Evolutionary conservation across 2,888 invertebrate genomes (phyloP).

Genomic region (Shargacucullia verbasci): DNA sequence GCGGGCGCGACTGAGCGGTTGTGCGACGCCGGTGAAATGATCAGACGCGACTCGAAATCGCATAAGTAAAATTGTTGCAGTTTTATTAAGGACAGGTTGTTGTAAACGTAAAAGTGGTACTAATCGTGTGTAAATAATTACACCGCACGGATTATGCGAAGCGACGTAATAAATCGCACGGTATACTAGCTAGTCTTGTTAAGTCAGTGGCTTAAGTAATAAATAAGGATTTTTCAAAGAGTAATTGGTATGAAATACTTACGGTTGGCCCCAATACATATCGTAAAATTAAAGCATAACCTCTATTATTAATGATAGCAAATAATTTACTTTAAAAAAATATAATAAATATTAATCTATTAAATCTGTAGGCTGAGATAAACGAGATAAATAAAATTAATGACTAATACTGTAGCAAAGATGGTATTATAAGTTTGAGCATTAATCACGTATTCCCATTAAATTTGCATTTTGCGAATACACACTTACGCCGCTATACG

Average conservation of each 20-base stretch:
- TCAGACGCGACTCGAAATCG: conserved; percentile 67
- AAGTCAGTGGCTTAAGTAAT: conserved; percentile 44
- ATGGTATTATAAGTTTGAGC: conserved; percentile 21
- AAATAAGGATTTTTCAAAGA: conserved; percentile 51
- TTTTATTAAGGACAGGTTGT: conserved; percentile 62
- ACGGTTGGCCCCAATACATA: conserved; percentile 43
- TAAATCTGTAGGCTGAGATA: conserved; percentile 18
- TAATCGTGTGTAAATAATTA: conserved; percentile 59
- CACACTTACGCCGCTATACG: conserved; percentile 20
- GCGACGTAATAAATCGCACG: conserved; percentile 56
- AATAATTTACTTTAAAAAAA: conserved; percentile 32
- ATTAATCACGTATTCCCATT: conserved; percentile 38
- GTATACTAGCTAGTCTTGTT: conserved; percentile 42
- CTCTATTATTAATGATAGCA: conserved; percentile 25
- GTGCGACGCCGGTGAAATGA: conserved; percentile 70
- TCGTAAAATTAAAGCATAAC: conserved; percentile 25
- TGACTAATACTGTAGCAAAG: conserved; percentile 31
- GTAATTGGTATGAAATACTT: conserved; percentile 33
- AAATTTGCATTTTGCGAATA: conserved; percentile 44
- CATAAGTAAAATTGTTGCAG: conserved; percentile 67
- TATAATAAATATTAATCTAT: conserved; percentile 37
- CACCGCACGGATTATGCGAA: conserved; percentile 46
- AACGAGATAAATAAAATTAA: conserved; percentile 37
- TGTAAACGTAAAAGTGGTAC: conserved; percentile 67
- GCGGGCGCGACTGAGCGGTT: conserved; percentile 55